These are phyloP conservation scores for Gonocerus acuteangulatus DNA, from an alignment of 2,888 invertebrate genomes.

Conservation along the genomic window DNA sequence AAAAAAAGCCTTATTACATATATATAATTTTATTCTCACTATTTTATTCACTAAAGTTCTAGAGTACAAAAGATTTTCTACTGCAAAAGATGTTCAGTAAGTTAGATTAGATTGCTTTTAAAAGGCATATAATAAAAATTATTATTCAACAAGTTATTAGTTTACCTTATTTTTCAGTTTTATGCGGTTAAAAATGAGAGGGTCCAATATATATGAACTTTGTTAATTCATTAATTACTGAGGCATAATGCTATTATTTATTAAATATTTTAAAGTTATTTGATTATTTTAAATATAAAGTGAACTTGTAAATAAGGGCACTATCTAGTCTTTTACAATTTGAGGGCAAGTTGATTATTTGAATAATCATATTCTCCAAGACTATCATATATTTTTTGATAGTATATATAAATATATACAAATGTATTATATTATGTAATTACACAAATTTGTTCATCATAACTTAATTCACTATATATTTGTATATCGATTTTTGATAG, in stretches of 20 bases:
- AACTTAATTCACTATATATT: conserved; percentile 32
- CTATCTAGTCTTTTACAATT: conserved; percentile 25
- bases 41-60: conserved; percentile 17
- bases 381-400: conserved; percentile 26
- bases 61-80: conserved; percentile 16
- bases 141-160: not conserved
- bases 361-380: conserved; percentile 17
- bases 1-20: conserved; percentile 22
- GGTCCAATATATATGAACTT: conserved; percentile 17
- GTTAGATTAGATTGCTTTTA: not conserved
- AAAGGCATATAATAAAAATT: not conserved
- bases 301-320: conserved; percentile 19
- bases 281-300: conserved; percentile 23
- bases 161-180: conserved; percentile 13
- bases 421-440: conserved; percentile 23
- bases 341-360: conserved; percentile 9
- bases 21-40: conserved; percentile 18
- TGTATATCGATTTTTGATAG: conserved; percentile 35
- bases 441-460: conserved; percentile 22
- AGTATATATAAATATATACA: conserved; percentile 17
- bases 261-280: conserved; percentile 7
- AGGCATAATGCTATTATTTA: conserved; percentile 7
- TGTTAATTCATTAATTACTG: conserved; percentile 3
- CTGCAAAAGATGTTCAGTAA: not conserved
- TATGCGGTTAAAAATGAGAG: conserved; percentile 25